A percentile compares a stretch with the other conserved stretches of the same genome.
Evolutionary conservation across 2,113 vertebrate genomes (phyloP).

Genomic region (Callorhinus ursinus): DNA sequence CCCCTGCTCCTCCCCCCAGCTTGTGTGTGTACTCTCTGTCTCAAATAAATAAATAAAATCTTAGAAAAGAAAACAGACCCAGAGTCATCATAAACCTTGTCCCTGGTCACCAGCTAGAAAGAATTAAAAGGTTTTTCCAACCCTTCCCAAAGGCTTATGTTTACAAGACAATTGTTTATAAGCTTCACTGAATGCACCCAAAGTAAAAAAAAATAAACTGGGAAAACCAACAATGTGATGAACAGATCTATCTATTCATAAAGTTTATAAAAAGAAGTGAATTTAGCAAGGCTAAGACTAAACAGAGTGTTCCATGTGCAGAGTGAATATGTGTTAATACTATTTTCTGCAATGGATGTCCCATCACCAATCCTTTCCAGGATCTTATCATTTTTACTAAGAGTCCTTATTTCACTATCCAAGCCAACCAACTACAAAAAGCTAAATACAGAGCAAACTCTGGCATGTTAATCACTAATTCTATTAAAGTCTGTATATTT

Average conservation of each 20-base stretch:
- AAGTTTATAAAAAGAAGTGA: constrained; percentile 13
- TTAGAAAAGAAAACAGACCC: background rate
- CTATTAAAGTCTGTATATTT: constrained; percentile 38
- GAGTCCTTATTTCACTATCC: background rate
- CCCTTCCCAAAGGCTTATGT: background rate
- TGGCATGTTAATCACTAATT: constrained; percentile 47
- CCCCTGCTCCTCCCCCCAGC: background rate
- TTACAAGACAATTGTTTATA: constrained; percentile 4
- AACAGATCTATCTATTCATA: background rate
- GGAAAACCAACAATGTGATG: background rate
- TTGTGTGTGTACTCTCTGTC: background rate
- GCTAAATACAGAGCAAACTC: constrained; percentile 34
- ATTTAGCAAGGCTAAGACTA: constrained; percentile 5
- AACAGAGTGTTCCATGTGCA: background rate
- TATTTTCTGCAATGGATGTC: background rate
- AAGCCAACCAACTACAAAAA: constrained; percentile 42
- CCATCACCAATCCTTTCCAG: background rate
- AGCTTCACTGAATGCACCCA: background rate
- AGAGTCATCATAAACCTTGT: background rate
- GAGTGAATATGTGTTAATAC: background rate
- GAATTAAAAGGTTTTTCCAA: constrained; percentile 27
- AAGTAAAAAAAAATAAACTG: constrained; percentile 4
- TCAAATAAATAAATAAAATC: background rate
- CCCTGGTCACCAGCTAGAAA: background rate
- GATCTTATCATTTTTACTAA: background rate